A percentile compares a stretch with the other conserved stretches of the same genome.
Evolutionary conservation across 2,113 vertebrate genomes (phyloP).

Genomic region (Tiliqua scincoides): DNA sequence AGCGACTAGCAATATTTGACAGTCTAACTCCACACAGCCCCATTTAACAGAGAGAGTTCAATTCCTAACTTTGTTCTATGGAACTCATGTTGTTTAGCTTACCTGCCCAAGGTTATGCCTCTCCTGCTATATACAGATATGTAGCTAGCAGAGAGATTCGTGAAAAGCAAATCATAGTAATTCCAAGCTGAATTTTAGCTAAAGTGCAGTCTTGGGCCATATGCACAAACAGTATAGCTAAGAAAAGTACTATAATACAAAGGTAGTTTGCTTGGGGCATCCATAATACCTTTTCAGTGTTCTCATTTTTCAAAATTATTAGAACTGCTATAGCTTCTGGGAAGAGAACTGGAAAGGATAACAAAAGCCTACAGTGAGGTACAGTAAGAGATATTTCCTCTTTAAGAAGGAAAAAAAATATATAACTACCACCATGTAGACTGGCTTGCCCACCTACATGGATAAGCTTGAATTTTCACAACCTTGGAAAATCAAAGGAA

Average conservation of each 20-base stretch:
- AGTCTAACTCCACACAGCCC: not conserved
- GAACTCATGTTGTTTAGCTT: not conserved
- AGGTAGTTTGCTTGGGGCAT: not conserved
- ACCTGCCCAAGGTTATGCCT: not conserved
- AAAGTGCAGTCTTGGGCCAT: not conserved
- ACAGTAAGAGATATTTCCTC: not conserved
- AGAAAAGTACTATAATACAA: not conserved
- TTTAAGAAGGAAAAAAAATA: not conserved
- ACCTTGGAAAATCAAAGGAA: not conserved
- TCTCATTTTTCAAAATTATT: not conserved
- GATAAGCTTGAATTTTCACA: not conserved
- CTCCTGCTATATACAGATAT: not conserved
- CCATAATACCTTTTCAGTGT: not conserved
- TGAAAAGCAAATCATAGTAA: not conserved
- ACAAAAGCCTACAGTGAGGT: not conserved
- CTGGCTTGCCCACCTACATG: not conserved
- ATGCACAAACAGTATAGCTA: not conserved
- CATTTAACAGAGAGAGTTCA: not conserved
- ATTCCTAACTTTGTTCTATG: not conserved
- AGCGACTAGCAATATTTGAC: not conserved
- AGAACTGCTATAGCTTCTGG: not conserved
- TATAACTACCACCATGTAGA: not conserved
- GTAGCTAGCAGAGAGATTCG: not conserved
- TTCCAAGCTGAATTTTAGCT: slow-evolving; percentile 5
- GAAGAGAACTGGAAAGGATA: not conserved